Percentiles rank a stretch among this genome's conserved stretches.
Evolutionary conservation across 2,113 vertebrate species (phyloP).

Genomic region (Malurus melanocephalus): DNA sequence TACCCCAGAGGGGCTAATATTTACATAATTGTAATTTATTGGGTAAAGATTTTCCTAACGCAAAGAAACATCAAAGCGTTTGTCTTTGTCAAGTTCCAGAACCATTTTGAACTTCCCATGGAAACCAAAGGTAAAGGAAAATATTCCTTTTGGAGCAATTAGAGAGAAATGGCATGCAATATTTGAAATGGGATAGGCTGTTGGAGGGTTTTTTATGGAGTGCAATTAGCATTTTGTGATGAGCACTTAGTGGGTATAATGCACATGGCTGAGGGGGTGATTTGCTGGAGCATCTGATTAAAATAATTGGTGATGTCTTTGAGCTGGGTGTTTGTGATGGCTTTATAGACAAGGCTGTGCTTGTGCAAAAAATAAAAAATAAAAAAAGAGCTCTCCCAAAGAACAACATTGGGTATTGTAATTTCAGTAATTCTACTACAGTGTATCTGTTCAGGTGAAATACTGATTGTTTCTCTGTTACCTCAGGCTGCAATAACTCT

Average conservation of each 20-base stretch:
- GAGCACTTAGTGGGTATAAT: neutral
- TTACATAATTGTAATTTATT: constrained; percentile 70
- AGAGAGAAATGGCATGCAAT: neutral
- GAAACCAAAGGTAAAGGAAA: constrained; percentile 16
- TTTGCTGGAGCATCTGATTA: constrained; percentile 18
- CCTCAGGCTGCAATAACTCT: neutral
- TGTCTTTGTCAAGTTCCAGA: constrained; percentile 42
- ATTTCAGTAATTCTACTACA: neutral
- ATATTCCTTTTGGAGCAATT: constrained; percentile 16
- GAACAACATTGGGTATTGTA: neutral
- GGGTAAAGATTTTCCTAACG: constrained; percentile 31
- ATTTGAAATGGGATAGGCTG: neutral
- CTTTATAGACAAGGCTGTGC: neutral
- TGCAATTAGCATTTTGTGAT: neutral
- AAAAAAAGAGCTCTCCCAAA: neutral
- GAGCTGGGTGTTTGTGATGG: neutral
- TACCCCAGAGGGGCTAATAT: constrained; percentile 36
- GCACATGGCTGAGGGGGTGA: neutral
- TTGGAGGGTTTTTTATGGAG: neutral
- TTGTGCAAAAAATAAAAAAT: neutral
- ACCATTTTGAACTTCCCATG: constrained; percentile 8
- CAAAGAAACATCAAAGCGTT: constrained; percentile 62
- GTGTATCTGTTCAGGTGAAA: neutral
- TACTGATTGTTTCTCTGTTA: neutral
- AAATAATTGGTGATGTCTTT: constrained; percentile 9